Evolutionary conservation across 2,797 vertebrate genomes (phyloP).

Genomic region (Pempheris klunzingeri): DNA sequence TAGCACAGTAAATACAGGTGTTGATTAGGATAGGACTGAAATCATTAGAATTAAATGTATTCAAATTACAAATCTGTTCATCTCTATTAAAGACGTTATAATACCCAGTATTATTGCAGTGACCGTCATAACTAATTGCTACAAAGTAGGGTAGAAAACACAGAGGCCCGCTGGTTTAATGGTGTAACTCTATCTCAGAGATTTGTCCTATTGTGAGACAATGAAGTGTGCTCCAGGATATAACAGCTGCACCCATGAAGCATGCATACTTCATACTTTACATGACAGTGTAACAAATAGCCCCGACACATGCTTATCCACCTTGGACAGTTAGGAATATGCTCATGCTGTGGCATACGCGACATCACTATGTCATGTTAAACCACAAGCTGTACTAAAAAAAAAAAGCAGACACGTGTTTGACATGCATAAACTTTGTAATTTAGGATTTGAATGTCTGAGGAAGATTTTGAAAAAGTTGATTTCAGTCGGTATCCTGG

Average conservation of each 20-base stretch:
- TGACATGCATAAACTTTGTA: neutral
- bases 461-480: neutral
- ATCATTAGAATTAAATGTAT: neutral
- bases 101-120: neutral
- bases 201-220: constrained; percentile 7
- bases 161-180: constrained; percentile 2
- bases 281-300: constrained; percentile 21
- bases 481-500: neutral
- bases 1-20: neutral
- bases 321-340: constrained; percentile 9
- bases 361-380: constrained; percentile 3
- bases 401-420: neutral
- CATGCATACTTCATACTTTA: neutral
- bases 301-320: constrained; percentile 17
- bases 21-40: neutral
- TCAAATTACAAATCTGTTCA: too few relatives aligned
- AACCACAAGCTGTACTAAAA: neutral
- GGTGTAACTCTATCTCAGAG: neutral
- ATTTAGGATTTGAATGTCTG: neutral
- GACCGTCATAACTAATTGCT: neutral
- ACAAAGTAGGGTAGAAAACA: neutral
- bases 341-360: constrained; percentile 22
- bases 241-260: constrained; percentile 37
- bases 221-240: constrained; percentile 3
- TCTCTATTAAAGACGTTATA: neutral